A percentile compares a stretch with the other conserved stretches of the same genome.
Conservation (phyloP, 2,797 vertebrate genomes). For the Brachyalestes nurse region DNA sequence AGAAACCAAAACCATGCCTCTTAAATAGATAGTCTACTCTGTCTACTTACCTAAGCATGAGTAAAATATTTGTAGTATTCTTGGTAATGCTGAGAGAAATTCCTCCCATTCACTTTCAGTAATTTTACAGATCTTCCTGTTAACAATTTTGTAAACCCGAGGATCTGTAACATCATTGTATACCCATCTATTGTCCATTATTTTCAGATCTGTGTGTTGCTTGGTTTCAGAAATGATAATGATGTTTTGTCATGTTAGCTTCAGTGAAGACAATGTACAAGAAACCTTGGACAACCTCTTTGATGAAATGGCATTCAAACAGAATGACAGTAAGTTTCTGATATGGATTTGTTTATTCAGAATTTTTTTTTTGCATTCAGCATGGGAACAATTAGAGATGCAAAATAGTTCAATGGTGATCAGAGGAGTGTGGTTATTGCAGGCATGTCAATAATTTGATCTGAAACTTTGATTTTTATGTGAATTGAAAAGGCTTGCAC, state of each 20-base stretch:
- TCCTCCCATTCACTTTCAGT: neutral
- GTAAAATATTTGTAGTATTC: neutral
- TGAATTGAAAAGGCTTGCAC: neutral
- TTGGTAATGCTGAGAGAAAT: neutral
- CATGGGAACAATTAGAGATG: neutral
- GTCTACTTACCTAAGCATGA: neutral
- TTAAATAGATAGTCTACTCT: neutral
- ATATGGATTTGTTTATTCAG: neutral
- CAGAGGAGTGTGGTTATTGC: neutral
- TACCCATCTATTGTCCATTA: neutral
- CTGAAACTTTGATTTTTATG: neutral
- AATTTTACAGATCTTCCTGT: neutral
- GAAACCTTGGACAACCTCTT: conserved; percentile 93
- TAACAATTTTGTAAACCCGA: neutral
- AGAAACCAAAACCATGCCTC: conserved; percentile 61
- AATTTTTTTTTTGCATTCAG: neutral
- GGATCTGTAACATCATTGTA: too few relatives aligned
- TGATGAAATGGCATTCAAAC: conserved; percentile 97
- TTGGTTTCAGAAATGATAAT: neutral
- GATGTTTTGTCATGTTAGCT: conserved; percentile 73
- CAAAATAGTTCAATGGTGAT: neutral
- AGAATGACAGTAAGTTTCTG: conserved; percentile 95
- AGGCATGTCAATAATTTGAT: neutral
- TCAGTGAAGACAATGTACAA: conserved; percentile 91
- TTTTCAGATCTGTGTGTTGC: too few relatives aligned